Conservation (phyloP, 2,888 invertebrate species). For the Epistrophe grossulariae region DNA sequence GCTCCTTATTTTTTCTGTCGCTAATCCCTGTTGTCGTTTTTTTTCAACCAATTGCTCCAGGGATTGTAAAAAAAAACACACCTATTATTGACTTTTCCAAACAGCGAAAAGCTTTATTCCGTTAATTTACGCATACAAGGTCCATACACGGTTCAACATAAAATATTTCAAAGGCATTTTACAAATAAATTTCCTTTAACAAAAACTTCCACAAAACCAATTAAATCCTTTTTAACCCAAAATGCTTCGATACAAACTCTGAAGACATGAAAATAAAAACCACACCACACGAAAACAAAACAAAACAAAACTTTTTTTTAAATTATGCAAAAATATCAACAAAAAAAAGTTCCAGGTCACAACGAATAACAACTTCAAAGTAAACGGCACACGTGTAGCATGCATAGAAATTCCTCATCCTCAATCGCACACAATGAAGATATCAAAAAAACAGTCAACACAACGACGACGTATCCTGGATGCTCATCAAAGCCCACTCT, state of each 20-base stretch:
- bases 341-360: neutral
- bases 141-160: no score
- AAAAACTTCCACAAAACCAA: neutral
- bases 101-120: no score
- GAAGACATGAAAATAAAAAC: neutral
- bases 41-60: no score
- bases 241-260: neutral
- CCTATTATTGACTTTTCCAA: no score
- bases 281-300: no score
- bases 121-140: no score
- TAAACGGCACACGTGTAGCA: slow-evolving; percentile 5
- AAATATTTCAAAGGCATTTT: no score
- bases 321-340: slow-evolving; percentile 17
- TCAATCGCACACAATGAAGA: slow-evolving; percentile 9
- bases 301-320: neutral
- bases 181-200: no score
- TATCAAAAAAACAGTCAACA: slow-evolving; percentile 19
- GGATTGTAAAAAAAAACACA: no score
- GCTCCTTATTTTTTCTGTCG: no score
- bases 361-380: slow-evolving; percentile 22
- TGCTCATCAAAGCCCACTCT: slow-evolving; percentile 1
- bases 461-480: slow-evolving; percentile 5
- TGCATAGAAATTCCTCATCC: neutral
- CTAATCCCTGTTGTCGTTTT: no score
- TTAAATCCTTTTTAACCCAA: neutral